Percentiles rank a stretch among this genome's conserved stretches.
Evolutionary conservation across 2,113 vertebrate species (phyloP).

Genomic region (Perca fluviatilis): DNA sequence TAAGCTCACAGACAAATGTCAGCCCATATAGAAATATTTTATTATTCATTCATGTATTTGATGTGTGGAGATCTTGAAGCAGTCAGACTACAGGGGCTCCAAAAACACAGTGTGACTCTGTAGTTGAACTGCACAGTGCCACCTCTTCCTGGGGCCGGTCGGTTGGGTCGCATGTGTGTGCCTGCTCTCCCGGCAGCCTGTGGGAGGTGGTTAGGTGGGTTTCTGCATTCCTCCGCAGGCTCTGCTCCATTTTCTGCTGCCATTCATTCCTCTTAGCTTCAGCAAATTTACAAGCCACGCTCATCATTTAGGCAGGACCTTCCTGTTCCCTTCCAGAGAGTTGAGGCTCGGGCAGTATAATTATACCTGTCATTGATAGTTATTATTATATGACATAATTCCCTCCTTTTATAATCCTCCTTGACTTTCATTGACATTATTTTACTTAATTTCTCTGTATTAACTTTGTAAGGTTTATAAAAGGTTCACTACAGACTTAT

Average conservation of each 20-base stretch:
- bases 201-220: constrained; percentile 74
- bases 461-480: neutral
- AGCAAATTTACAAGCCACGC: constrained; percentile 36
- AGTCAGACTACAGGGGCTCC: neutral
- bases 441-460: neutral
- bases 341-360: neutral
- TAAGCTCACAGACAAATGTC: neutral
- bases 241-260: constrained; percentile 67
- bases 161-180: constrained; percentile 71
- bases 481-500: neutral
- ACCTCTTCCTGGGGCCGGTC: constrained; percentile 54
- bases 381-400: neutral
- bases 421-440: neutral
- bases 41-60: neutral
- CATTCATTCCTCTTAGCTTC: constrained; percentile 55
- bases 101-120: constrained; percentile 8
- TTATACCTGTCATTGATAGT: neutral
- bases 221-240: constrained; percentile 75
- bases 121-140: constrained; percentile 33
- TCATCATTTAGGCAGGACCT: constrained; percentile 30
- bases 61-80: neutral
- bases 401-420: neutral
- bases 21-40: neutral
- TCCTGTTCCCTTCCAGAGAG: neutral
- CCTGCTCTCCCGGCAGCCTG: constrained; percentile 64